Evolutionary conservation across 1,140 invertebrate genomes (phyloP), one percentile per base, ranked within the genome.

Genomic region (Drosophila asahinai): DNA sequence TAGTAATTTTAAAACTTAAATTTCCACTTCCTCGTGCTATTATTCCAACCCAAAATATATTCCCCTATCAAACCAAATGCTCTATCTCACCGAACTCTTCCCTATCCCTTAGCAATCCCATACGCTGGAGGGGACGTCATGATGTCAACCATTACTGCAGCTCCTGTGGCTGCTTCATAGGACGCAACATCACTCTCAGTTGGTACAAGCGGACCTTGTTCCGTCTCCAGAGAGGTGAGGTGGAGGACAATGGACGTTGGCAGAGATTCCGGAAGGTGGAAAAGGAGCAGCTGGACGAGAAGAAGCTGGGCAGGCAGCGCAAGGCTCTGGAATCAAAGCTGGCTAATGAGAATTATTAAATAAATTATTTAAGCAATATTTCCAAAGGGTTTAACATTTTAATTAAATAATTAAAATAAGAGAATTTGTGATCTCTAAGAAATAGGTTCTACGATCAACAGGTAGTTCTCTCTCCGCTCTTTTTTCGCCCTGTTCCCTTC

Each of bases 121-220:
- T 92, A 38, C 45, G 68, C 8, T 92, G 91, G 91, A 19, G 38
- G 6, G 91, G 91, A 0, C 63, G 91, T 3, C 79, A 91, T 43
- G 92, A 93, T 67, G 67, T 81, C 15, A 92, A 93, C 63, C 92
- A 93, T 51, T 93, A 92, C 54, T 92, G 90, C 67, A 77, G 81
- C 52, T 57, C 77, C 7, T 93, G 91, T 48, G 91, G 92, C 40
- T 93, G 92, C 48, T 93, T 89, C 47, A 86, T 93, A 54, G 92
- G 92, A 49, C 89, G 91, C 14, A 59, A 91, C 49, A 92, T 92
- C 8, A 68, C 83, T 1, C 55, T 92, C 6, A 92, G 91, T 38
- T 92, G 91, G 91, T 91, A 92, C 30, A 92, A 92, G 36, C 67
- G 87, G 2, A 66, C 90, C 2, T 48, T 92, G 27, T 92, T 92